Percentiles rank a stretch among this genome's conserved stretches.
These are phyloP conservation scores for Paratrypauchen microcephalus DNA, from an alignment of 2,797 vertebrate species.

Conservation along the genomic window DNA sequence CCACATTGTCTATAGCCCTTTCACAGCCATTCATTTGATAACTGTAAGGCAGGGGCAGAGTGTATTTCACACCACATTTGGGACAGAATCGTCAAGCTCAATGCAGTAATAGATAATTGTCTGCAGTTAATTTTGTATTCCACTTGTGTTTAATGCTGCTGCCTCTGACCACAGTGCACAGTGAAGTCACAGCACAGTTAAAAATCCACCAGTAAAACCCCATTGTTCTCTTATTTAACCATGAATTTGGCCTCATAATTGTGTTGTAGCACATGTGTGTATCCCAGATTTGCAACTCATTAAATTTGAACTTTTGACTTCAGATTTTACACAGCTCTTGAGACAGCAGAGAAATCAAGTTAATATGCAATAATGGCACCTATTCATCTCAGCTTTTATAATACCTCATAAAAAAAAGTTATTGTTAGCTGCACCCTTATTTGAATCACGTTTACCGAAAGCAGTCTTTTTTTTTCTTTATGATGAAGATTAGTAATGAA, in stretches of 20 bases:
- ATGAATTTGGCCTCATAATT: not conserved
- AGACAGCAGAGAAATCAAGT: conserved; percentile 29
- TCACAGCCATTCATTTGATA: conserved; percentile 1
- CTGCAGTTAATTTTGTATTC: conserved; percentile 11
- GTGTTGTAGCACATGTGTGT: not conserved
- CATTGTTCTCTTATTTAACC: conserved; percentile 1
- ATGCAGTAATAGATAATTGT: not conserved
- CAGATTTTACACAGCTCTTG: conserved; percentile 17
- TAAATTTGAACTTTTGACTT: conserved; percentile 17
- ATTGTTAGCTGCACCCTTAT: conserved; percentile 3
- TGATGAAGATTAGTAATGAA: conserved; percentile 25
- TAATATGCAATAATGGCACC: conserved; percentile 16
- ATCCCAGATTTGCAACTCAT: conserved; percentile 1
- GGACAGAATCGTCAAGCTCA: not conserved
- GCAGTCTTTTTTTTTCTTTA: conserved; percentile 1
- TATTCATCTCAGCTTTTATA: conserved; percentile 12
- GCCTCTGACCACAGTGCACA: not conserved
- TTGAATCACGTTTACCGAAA: conserved; percentile 13
- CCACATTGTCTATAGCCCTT: conserved; percentile 3
- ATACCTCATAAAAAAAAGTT: conserved; percentile 10
- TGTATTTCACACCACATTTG: not conserved
- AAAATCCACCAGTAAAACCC: conserved; percentile 7
- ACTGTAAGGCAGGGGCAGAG: not conserved
- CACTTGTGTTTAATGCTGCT: conserved; percentile 8
- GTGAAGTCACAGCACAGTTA: not conserved